phyloP scores from a whole-genome alignment of 2,113 vertebrate genomes.

The Otolemur garnettii region DNA sequence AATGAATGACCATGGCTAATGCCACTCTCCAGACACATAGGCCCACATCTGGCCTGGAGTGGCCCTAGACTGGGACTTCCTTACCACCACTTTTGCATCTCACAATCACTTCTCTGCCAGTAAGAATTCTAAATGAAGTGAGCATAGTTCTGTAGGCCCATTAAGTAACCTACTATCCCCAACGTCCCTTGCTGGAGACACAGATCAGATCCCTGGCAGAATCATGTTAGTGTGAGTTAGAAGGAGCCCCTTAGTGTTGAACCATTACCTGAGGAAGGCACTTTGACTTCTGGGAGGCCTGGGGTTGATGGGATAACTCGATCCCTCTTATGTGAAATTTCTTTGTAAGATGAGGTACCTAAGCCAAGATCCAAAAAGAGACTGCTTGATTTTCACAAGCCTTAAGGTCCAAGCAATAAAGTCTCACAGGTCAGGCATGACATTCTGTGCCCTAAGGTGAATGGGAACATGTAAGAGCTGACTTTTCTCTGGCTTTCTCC shows the following conservation, averaged over 20 bases:
- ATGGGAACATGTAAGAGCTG: background rate
- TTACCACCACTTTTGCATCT: background rate
- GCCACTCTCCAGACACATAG: background rate
- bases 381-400: background rate
- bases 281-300: background rate
- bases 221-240: background rate
- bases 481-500: no score
- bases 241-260: background rate
- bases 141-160: background rate
- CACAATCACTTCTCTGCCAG: background rate
- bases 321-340: background rate
- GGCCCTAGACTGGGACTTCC: background rate
- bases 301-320: background rate
- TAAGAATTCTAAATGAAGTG: background rate
- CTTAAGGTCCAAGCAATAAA: background rate
- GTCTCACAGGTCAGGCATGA: background rate
- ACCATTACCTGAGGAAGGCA: background rate
- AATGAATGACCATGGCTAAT: background rate
- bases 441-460: background rate
- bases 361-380: conserved; percentile 2
- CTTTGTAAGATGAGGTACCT: background rate
- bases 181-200: background rate
- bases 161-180: background rate
- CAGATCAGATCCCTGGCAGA: background rate
- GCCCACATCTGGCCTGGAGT: background rate